Percentiles rank a stretch among this genome's conserved stretches.
phyloP scores from a whole-genome alignment of 2,888 invertebrate genomes.

The Cephus rjabovi region DNA sequence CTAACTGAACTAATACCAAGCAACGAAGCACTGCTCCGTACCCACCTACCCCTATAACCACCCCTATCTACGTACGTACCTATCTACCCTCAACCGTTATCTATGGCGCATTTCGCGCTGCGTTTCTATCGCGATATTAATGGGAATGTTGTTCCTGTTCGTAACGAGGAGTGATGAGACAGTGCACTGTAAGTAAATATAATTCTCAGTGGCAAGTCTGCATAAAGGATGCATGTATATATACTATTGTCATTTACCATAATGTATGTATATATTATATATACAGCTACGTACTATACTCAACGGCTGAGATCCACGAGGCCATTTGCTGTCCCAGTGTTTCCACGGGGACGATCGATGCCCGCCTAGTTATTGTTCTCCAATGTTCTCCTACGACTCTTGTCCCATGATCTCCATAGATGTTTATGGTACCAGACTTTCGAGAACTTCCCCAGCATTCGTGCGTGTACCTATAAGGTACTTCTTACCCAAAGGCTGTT shows the following conservation, averaged over 20 bases:
- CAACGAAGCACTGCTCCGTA: not conserved
- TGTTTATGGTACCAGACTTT: not conserved
- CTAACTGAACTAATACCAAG: not conserved
- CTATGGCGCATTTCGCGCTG: constrained; percentile 13
- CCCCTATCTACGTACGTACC: not conserved
- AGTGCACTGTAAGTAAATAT: constrained; percentile 30
- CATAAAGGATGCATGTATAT: not conserved
- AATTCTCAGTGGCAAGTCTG: constrained; percentile 12
- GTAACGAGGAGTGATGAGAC: constrained; percentile 31
- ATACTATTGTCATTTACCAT: not conserved
- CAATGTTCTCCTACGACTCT: not conserved
- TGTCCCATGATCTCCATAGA: not conserved
- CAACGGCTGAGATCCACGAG: not conserved
- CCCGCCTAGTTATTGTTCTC: not conserved
- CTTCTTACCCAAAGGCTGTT: not conserved
- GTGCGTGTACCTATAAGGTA: not conserved
- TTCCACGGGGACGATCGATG: not conserved
- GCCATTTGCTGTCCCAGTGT: not conserved
- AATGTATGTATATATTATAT: not conserved
- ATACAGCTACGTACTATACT: not conserved
- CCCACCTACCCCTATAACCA: not conserved
- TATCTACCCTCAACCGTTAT: constrained; percentile 8
- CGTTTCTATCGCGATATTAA: constrained; percentile 34
- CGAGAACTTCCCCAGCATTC: not conserved
- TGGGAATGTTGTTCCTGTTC: constrained; percentile 34